Percentiles rank a stretch among this genome's conserved stretches.
Evolutionary conservation across 1,140 invertebrate species (phyloP).

Genomic region (Panagrolaimus sp.): DNA sequence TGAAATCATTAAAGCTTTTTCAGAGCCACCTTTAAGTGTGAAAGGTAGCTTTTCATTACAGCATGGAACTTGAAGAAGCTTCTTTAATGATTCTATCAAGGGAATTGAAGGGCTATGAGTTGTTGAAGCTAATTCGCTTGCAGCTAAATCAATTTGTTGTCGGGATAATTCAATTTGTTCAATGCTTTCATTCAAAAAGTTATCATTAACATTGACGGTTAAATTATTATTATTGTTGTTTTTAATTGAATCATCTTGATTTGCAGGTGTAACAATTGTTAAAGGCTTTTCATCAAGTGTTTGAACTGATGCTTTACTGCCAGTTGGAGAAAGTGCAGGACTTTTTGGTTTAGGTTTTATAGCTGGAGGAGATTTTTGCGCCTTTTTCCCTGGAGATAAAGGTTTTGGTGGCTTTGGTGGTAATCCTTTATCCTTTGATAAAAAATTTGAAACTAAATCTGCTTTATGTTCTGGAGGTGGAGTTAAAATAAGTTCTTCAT

Average conservation of each 20-base stretch:
- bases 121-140: constrained; percentile 2
- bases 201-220: no score
- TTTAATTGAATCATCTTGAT: no score
- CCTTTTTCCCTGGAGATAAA: not conserved
- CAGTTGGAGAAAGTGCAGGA: no score
- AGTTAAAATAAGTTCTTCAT: not conserved
- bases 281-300: not conserved
- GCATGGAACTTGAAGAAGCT: not conserved
- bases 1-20: constrained; percentile 29
- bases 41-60: constrained; percentile 29
- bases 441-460: not conserved
- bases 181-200: not conserved
- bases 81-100: not conserved
- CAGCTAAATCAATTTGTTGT: constrained; percentile 12
- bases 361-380: not conserved
- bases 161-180: constrained; percentile 16
- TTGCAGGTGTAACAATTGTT: not conserved
- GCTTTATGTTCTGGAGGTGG: constrained; percentile 3
- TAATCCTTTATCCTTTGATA: not conserved
- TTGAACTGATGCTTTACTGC: not conserved
- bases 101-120: not conserved
- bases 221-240: no score
- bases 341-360: not conserved
- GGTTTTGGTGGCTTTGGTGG: constrained; percentile 6
- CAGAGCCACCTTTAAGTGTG: constrained; percentile 31